phyloP scores from a whole-genome alignment of 1,140 invertebrate genomes.

The Camponotus pennsylvanicus region DNA sequence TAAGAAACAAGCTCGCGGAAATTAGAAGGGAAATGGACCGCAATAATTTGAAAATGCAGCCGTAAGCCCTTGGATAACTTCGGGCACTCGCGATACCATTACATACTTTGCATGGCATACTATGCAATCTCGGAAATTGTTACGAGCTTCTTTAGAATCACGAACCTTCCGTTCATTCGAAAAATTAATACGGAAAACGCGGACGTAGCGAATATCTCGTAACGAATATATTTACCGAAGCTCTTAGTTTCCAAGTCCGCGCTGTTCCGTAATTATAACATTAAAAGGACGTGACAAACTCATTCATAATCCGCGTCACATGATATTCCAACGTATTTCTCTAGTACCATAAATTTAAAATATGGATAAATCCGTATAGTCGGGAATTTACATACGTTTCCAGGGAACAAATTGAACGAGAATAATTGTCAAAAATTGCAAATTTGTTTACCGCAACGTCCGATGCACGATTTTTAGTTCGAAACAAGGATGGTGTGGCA shows the following conservation, averaged over 20 bases:
- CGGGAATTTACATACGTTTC: not conserved
- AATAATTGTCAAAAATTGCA: conserved; percentile 12
- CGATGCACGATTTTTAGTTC: not conserved
- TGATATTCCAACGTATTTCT: not conserved
- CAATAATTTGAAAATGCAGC: conserved; percentile 68
- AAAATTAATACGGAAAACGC: conserved; percentile 22
- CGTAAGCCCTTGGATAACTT: conserved; percentile 65
- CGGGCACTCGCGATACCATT: conserved; percentile 41
- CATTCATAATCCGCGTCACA: not conserved
- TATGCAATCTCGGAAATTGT: conserved; percentile 65
- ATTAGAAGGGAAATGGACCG: conserved; percentile 56
- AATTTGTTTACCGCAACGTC: conserved; percentile 11
- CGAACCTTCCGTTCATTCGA: conserved; percentile 12
- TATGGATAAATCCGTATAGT: not conserved
- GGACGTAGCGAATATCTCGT: conserved; percentile 11
- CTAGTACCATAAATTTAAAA: not conserved
- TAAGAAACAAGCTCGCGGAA: conserved; percentile 68
- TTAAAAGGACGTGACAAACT: not conserved
- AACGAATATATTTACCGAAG: conserved; percentile 31
- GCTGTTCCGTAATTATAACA: conserved; percentile 3
- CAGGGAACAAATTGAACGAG: not conserved
- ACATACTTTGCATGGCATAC: conserved; percentile 43
- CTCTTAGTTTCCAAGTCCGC: not conserved
- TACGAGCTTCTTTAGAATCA: conserved; percentile 43
- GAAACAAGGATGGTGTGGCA: not conserved